Conservation (phyloP, 2,113 vertebrate species). For the Hippocampus mohnikei region DNA sequence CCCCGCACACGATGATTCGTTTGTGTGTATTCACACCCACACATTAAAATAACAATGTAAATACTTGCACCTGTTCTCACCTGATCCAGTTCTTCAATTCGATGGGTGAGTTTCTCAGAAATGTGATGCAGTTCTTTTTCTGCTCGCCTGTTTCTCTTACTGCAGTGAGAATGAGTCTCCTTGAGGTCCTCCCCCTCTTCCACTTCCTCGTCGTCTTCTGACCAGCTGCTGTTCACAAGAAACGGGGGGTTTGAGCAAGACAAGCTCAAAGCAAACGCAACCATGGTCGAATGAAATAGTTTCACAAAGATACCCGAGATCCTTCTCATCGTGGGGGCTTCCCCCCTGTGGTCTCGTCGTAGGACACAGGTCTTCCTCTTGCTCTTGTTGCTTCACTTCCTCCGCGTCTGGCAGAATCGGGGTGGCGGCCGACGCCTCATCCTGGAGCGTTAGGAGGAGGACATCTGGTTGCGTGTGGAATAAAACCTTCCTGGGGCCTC, state of each 20-base stretch:
- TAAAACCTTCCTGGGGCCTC: constrained; percentile 64
- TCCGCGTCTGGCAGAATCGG: constrained; percentile 40
- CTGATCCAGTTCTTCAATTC: constrained; percentile 82
- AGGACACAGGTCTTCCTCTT: constrained; percentile 22
- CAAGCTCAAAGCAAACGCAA: background rate
- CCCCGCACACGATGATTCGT: too few species aligned
- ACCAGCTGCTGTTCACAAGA: constrained; percentile 8
- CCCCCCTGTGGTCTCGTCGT: background rate
- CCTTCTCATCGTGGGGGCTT: constrained; percentile 1
- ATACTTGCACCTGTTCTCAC: constrained; percentile 46
- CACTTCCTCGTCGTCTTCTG: background rate
- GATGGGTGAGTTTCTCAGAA: constrained; percentile 80
- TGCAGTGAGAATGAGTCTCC: constrained; percentile 60
- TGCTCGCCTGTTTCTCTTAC: constrained; percentile 66
- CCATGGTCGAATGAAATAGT: background rate
- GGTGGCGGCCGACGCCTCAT: constrained; percentile 22
- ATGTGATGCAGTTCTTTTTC: constrained; percentile 78
- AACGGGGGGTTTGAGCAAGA: background rate
- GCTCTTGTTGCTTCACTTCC: constrained; percentile 14
- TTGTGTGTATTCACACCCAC: too few species aligned
- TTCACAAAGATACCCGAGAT: constrained; percentile 13
- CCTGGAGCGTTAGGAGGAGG: constrained; percentile 58
- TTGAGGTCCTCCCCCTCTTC: constrained; percentile 16
- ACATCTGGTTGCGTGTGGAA: constrained; percentile 74
- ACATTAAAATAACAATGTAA: too few species aligned